Base-by-base conservation (phyloP, 2,888 invertebrate genomes). In the Caenorhabditis doughertyi region DNA sequence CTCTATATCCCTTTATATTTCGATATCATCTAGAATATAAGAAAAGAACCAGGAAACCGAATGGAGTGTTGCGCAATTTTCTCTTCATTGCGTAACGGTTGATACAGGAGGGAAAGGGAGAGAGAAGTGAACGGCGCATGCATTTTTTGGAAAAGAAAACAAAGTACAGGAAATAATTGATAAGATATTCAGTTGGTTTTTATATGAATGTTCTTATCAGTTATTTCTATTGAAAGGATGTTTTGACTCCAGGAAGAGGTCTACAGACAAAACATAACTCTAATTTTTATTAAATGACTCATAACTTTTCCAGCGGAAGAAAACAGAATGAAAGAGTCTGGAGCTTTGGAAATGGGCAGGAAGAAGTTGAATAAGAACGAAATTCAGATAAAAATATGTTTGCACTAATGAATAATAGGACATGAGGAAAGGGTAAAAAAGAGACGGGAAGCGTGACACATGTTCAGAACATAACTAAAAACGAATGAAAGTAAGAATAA, bases 1-100 rank as follows among this genome's bases (percentile, higher is more conserved):
- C 72, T 72, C 39, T 62, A 13, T 49, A 25, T 62, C 72, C 51
- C 53, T 39, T 42, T 25, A n/a, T 74, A 21, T 49, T 9, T 55
- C 32, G 29, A 5, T 55, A 27, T 55, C 55, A 27, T 25, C 64
- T 64, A 47, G 47, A 53, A 67, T 51, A 32, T 27, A 51, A 32
- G 25, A 35, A 35, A 35, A 58, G 49, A 72, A 53, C 60, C 62
- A 72, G 72, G 65, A 71, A 56, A 65, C 51, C 47, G 65, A 65
- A 49, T 49, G 71, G 21, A 27, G 64, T 62, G 64, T 49, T 47
- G 47, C 64, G 64, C 64, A 64, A 64, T 49, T 44, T 55, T 55
- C 55, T 49, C 29, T 58, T 44, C 32, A 49, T 71, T 71, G 71
- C 58, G 49, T 71, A 58, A 70, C 56, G 70, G 53, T 68, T 27